Percentiles rank a stretch among this genome's conserved stretches.
phyloP scores from a whole-genome alignment of 2,888 invertebrate genomes.

The Odontocolon sp. region DNA sequence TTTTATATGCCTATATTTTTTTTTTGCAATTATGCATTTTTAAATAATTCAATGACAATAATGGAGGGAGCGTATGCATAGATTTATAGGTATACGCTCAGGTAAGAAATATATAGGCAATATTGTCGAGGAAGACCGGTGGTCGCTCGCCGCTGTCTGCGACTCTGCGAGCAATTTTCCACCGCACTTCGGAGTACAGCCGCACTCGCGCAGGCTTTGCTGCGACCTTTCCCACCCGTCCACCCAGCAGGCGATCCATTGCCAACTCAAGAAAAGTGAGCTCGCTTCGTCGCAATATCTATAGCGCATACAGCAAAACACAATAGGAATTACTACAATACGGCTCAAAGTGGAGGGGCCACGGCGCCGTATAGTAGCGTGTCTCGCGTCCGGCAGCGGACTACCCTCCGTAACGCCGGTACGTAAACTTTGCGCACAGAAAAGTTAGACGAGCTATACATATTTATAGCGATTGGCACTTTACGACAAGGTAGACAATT shows the following conservation, averaged over 20 bases:
- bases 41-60: too few relatives aligned
- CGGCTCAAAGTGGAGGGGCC: conserved; percentile 7
- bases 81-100: neutral
- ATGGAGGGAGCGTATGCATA: neutral
- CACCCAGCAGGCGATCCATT: conserved; percentile 45
- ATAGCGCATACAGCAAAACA: neutral
- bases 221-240: conserved; percentile 73
- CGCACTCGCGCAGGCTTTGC: conserved; percentile 69
- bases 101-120: too few relatives aligned
- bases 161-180: conserved; percentile 34
- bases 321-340: neutral
- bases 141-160: conserved; percentile 31
- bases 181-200: conserved; percentile 67
- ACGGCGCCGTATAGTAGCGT: neutral
- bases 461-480: too few relatives aligned
- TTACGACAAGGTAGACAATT: too few relatives aligned
- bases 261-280: conserved; percentile 34
- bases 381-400: neutral
- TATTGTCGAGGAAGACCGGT: conserved; percentile 44
- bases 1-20: too few relatives aligned
- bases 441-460: too few relatives aligned
- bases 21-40: too few relatives aligned
- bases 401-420: conserved; percentile 17
- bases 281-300: neutral
- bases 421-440: neutral